Conservation (phyloP, 2,113 vertebrate species). For the Clarias magur region DNA sequence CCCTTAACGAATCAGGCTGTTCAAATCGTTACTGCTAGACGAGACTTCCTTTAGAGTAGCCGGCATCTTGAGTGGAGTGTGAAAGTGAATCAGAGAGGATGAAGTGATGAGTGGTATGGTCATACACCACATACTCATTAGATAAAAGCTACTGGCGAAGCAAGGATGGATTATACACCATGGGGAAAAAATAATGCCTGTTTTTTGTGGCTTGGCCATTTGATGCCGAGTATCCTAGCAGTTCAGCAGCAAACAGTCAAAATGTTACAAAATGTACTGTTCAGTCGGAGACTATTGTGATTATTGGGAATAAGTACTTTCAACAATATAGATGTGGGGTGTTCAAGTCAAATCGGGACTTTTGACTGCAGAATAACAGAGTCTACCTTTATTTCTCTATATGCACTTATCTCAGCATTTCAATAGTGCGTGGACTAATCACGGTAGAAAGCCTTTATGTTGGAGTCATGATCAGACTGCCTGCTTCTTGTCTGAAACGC, state of each 20-base stretch:
- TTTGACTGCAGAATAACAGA: no score
- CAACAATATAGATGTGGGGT: no score
- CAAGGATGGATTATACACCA: neutral
- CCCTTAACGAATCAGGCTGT: constrained; percentile 10
- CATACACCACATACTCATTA: neutral
- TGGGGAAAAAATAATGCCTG: neutral
- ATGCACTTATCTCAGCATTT: no score
- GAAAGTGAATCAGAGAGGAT: constrained; percentile 30
- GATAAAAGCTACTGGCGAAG: neutral
- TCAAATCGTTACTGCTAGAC: neutral
- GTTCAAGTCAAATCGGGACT: no score
- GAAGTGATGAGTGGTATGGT: constrained; percentile 5
- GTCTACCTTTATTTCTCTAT: no score
- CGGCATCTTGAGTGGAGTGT: neutral
- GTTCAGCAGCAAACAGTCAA: neutral
- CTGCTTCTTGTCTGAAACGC: no score
- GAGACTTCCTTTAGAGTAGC: neutral
- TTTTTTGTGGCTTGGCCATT: neutral
- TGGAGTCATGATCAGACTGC: no score
- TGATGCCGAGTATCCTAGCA: neutral
- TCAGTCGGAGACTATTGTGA: neutral
- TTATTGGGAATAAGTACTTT: neutral
- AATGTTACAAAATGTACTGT: neutral
- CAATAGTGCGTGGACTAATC: no score
- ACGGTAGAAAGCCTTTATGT: no score